phyloP scores from a whole-genome alignment of 2,888 invertebrate species.

The Erpobdella octoculata region DNA sequence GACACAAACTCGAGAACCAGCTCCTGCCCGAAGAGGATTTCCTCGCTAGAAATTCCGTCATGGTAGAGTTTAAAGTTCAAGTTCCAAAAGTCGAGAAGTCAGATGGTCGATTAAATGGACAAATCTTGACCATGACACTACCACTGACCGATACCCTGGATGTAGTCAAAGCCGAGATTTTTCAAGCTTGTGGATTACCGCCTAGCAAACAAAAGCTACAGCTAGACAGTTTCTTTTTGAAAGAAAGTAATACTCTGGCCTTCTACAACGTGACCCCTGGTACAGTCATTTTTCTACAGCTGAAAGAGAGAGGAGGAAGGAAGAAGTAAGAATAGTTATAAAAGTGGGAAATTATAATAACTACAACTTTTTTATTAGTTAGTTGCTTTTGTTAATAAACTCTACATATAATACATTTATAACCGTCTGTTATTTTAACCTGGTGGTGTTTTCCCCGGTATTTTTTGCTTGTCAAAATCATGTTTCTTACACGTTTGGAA shows the following conservation, averaged over 20 bases:
- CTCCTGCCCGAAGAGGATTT: constrained; percentile 81
- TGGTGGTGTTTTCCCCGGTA: too few relatives aligned
- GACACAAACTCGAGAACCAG: constrained; percentile 81
- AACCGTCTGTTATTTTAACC: too few relatives aligned
- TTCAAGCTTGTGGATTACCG: constrained; percentile 81
- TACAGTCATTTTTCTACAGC: constrained; percentile 74
- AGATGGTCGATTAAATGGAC: constrained; percentile 91
- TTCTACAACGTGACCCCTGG: constrained; percentile 87
- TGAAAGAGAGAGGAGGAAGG: constrained; percentile 93
- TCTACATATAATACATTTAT: too few relatives aligned
- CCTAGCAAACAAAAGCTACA: constrained; percentile 90
- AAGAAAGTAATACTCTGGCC: constrained; percentile 86
- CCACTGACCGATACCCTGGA: constrained; percentile 70
- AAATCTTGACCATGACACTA: constrained; percentile 69
- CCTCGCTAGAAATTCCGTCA: constrained; percentile 54
- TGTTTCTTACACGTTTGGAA: too few relatives aligned
- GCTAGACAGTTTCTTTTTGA: constrained; percentile 92
- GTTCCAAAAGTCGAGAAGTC: constrained; percentile 81
- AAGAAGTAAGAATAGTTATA: too few relatives aligned
- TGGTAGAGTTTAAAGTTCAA: constrained; percentile 73
- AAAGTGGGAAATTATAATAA: too few relatives aligned
- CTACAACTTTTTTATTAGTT: too few relatives aligned
- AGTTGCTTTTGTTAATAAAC: too few relatives aligned
- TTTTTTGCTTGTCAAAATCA: too few relatives aligned
- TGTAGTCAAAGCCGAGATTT: constrained; percentile 76